These are phyloP conservation scores for Huso huso DNA, from an alignment of 2,797 vertebrate species.

Conservation along the genomic window DNA sequence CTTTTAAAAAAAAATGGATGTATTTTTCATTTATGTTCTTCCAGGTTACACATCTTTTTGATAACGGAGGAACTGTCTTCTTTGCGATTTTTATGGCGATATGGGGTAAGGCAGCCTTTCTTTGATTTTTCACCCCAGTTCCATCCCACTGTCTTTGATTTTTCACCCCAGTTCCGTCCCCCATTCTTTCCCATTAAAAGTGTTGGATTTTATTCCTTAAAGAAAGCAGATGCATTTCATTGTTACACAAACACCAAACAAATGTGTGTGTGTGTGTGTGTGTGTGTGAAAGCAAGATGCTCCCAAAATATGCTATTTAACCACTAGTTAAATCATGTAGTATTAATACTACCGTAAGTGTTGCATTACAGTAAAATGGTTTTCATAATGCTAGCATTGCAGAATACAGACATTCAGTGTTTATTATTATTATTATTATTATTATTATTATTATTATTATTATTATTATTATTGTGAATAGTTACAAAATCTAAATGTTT, in stretches of 20 bases:
- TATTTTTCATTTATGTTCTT: slow-evolving; percentile 29
- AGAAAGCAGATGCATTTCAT: neutral
- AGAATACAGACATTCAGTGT: too few species aligned
- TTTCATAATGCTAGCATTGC: too few species aligned
- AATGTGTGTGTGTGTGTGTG: neutral
- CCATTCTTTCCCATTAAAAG: neutral
- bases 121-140: neutral
- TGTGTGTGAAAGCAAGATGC: neutral
- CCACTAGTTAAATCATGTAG: too few species aligned
- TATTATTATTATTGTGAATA: too few species aligned
- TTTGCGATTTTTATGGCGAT: slow-evolving; percentile 99
- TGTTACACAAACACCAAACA: slow-evolving; percentile 8
- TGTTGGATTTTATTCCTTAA: neutral
- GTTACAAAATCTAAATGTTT: too few species aligned
- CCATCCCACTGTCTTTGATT: neutral
- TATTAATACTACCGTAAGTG: too few species aligned
- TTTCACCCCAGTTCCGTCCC: neutral
- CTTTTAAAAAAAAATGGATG: neutral
- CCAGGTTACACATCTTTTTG: slow-evolving; percentile 94
- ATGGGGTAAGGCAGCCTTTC: slow-evolving; percentile 75
- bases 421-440: too few species aligned
- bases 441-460: too few species aligned
- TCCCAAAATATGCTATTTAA: too few species aligned
- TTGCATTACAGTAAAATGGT: too few species aligned
- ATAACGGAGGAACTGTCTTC: slow-evolving; percentile 97